These are phyloP conservation scores for Phallusia fumigata DNA, from an alignment of 23 tunicate species.

Conservation along the genomic window DNA sequence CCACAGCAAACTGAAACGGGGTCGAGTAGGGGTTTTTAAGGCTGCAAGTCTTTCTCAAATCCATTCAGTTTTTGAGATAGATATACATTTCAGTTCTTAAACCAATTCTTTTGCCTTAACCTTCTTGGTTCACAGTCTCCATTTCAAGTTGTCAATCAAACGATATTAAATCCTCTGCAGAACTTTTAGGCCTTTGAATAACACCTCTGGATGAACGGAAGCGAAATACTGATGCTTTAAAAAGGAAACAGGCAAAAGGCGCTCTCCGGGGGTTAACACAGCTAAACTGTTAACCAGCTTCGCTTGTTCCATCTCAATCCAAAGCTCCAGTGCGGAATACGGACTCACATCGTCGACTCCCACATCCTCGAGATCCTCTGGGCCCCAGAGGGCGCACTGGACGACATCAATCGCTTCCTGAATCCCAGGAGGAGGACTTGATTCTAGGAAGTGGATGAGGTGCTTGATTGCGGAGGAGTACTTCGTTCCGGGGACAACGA, in stretches of 20 bases:
- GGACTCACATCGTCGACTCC: slow-evolving; percentile 69
- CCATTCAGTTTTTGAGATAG: too few species aligned
- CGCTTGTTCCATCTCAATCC: slow-evolving; percentile 95
- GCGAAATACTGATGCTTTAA: slow-evolving; percentile 80
- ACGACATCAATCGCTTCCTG: slow-evolving; percentile 57
- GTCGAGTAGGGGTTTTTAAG: too few species aligned
- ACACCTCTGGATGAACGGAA: slow-evolving; percentile 36
- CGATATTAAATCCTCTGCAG: slow-evolving; percentile 39
- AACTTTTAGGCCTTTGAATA: slow-evolving; percentile 54
- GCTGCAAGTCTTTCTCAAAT: too few species aligned
- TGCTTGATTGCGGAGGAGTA: slow-evolving; percentile 67
- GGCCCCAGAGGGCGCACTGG: slow-evolving; percentile 97
- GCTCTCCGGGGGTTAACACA: slow-evolving; percentile 57
- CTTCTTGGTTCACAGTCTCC: too few species aligned
- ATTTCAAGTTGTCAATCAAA: not conserved
- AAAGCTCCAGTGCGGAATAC: slow-evolving; percentile 55
- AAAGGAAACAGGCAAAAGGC: slow-evolving; percentile 42
- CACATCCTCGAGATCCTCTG: slow-evolving; percentile 60
- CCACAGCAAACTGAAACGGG: too few species aligned
- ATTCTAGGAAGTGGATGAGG: slow-evolving; percentile 45
- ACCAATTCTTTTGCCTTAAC: too few species aligned
- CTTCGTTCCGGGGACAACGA: slow-evolving; percentile 55
- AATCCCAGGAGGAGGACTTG: slow-evolving; percentile 19
- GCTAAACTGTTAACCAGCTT: slow-evolving; percentile 86
- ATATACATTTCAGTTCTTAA: too few species aligned